Conservation (phyloP, 2,113 vertebrate genomes). For the Tor tambroides region DNA sequence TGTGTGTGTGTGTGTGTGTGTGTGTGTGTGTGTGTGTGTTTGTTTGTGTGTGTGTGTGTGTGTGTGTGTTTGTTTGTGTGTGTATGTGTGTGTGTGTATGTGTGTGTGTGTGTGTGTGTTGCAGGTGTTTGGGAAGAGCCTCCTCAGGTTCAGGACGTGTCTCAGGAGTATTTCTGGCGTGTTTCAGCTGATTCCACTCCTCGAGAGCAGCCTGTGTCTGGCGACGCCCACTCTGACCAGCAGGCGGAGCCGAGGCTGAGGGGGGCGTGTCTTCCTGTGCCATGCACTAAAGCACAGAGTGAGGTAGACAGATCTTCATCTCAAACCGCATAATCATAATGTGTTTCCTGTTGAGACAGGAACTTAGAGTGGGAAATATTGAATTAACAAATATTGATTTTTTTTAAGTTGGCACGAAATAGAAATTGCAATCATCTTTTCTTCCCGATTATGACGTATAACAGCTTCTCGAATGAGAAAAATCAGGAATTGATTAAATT, state of each 20-base stretch:
- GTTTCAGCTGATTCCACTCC: conserved; percentile 92
- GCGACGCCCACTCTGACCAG: conserved; percentile 69
- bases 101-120: conserved; percentile 13
- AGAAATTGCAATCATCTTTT: neutral
- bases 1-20: too few species aligned
- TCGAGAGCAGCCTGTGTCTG: conserved; percentile 84
- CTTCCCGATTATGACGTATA: neutral
- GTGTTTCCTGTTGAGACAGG: neutral
- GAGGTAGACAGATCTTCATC: conserved; percentile 66
- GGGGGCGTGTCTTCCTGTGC: conserved; percentile 37
- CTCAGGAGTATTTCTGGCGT: conserved; percentile 96
- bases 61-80: too few species aligned
- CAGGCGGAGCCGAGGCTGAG: conserved; percentile 55
- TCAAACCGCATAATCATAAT: neutral
- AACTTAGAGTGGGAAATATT: neutral
- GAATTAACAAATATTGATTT: neutral
- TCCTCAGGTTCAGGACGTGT: conserved; percentile 82
- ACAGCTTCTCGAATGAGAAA: neutral
- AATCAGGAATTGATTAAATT: too few species aligned
- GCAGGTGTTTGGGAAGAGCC: conserved; percentile 29
- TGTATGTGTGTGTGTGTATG: neutral
- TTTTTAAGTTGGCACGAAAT: neutral
- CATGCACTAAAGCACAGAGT: conserved; percentile 61
- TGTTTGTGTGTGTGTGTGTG: too few species aligned
- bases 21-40: too few species aligned